phyloP scores from a whole-genome alignment of 2,888 invertebrate species.

The Argynnis bischoffii region DNA sequence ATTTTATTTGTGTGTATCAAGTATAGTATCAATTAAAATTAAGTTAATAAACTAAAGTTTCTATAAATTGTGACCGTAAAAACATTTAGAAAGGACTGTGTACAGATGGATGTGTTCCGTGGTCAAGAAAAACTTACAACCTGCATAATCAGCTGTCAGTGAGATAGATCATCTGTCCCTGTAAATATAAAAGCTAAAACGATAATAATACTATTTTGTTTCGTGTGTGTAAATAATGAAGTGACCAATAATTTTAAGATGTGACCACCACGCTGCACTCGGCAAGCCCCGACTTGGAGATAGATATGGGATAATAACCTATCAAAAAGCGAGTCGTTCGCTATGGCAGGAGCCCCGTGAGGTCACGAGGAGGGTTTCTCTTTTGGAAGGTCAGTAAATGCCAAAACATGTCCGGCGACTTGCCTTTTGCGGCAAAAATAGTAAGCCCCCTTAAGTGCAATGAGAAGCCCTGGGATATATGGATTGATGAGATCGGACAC shows the following conservation, averaged over 20 bases:
- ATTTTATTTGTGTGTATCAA: constrained; percentile 71
- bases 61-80: constrained; percentile 55
- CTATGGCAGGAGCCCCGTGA: constrained; percentile 74
- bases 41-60: constrained; percentile 59
- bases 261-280: constrained; percentile 61
- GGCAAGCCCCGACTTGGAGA: constrained; percentile 57
- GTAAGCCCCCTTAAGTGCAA: constrained; percentile 77
- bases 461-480: constrained; percentile 79
- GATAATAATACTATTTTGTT: constrained; percentile 73
- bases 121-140: constrained; percentile 80
- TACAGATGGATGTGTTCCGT: constrained; percentile 76
- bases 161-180: constrained; percentile 82
- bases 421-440: constrained; percentile 66
- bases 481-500: constrained; percentile 77
- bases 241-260: constrained; percentile 66
- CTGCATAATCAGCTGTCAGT: constrained; percentile 83
- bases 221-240: constrained; percentile 65
- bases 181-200: constrained; percentile 81
- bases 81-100: constrained; percentile 61
- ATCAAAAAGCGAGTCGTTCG: constrained; percentile 68
- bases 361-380: constrained; percentile 55
- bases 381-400: constrained; percentile 55
- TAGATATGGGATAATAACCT: constrained; percentile 82
- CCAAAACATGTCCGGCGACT: constrained; percentile 74
- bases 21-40: constrained; percentile 71